phyloP scores from a whole-genome alignment of 1,140 invertebrate genomes.

The Conus ventricosus region DNA sequence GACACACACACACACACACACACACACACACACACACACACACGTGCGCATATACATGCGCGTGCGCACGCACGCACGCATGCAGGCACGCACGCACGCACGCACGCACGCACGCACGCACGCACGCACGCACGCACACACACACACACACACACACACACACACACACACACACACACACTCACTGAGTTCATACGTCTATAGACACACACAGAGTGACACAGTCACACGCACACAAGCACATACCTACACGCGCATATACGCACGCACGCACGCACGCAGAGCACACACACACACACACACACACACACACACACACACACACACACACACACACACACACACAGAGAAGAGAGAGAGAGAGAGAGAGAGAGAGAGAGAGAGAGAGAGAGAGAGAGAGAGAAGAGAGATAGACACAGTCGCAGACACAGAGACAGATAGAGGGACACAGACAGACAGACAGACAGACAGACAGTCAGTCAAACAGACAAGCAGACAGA shows the following conservation, averaged over 20 bases:
- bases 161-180: too few relatives aligned
- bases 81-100: too few relatives aligned
- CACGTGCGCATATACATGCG: too few relatives aligned
- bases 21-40: too few relatives aligned
- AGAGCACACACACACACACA: conserved; percentile 14
- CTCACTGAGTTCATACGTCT: too few relatives aligned
- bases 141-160: too few relatives aligned
- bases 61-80: too few relatives aligned
- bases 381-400: background rate
- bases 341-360: conserved; percentile 2
- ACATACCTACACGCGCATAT: background rate
- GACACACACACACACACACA: too few relatives aligned
- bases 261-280: background rate
- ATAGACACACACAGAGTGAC: too few relatives aligned
- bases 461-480: background rate
- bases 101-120: too few relatives aligned
- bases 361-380: background rate
- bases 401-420: background rate
- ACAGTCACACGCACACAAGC: background rate
- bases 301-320: conserved; percentile 34
- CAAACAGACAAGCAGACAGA: background rate
- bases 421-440: background rate
- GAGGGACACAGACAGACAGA: background rate
- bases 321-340: conserved; percentile 19
- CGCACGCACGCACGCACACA: too few relatives aligned